Conservation (phyloP, 2,888 invertebrate species). For the Rhingia campestris region DNA sequence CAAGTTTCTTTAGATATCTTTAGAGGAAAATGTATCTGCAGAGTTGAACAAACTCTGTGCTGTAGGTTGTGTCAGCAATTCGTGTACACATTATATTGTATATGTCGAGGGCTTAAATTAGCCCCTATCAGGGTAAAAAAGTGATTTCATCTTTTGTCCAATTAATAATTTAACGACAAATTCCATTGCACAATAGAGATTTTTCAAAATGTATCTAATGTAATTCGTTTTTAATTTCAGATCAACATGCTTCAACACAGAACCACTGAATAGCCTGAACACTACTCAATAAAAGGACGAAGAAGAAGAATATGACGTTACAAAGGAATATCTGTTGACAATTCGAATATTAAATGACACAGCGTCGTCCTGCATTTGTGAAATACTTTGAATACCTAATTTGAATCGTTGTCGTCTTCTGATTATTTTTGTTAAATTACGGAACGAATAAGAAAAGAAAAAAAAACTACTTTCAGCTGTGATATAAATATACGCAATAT, state of each 20-base stretch:
- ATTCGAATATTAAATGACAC: conserved; percentile 23
- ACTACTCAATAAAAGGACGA: conserved; percentile 4
- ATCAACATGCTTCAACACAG: conserved; percentile 31
- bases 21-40: neutral
- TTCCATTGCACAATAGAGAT: too few relatives aligned
- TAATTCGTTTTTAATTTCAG: conserved; percentile 27
- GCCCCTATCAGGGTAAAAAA: neutral
- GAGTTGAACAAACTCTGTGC: conserved; percentile 4
- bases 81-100: neutral
- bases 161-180: neutral
- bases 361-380: conserved; percentile 48
- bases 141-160: neutral
- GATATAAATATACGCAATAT: conserved; percentile 72
- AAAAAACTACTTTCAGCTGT: conserved; percentile 67
- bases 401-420: conserved; percentile 21
- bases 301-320: conserved; percentile 34
- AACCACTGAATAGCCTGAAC: conserved; percentile 3
- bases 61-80: neutral
- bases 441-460: conserved; percentile 29
- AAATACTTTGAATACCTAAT: conserved; percentile 30
- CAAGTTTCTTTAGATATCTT: neutral
- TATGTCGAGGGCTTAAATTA: conserved; percentile 3
- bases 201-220: neutral
- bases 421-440: conserved; percentile 18
- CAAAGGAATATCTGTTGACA: conserved; percentile 58